These are phyloP conservation scores for Budorcas taxicolor DNA, from an alignment of 2,113 vertebrate species.

Conservation along the genomic window DNA sequence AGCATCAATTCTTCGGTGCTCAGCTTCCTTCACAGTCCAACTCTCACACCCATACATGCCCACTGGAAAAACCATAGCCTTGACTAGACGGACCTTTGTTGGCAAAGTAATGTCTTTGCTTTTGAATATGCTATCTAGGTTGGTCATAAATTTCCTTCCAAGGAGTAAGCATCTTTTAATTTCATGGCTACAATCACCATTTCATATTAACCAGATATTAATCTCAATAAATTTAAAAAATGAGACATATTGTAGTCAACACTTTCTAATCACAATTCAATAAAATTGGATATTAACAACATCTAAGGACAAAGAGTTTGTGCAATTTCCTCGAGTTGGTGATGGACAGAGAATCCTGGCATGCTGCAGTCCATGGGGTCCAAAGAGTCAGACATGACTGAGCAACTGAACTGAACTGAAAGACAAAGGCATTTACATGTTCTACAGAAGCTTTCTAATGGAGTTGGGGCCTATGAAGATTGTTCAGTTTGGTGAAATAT, in stretches of 20 bases:
- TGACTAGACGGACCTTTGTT: too few species aligned
- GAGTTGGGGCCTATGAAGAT: background rate
- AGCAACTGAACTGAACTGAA: background rate
- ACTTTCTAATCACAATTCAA: background rate
- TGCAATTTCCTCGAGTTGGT: background rate
- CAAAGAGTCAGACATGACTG: background rate
- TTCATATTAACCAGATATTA: background rate
- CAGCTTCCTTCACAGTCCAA: too few species aligned
- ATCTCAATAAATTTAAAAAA: background rate
- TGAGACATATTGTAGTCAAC: background rate
- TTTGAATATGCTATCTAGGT: too few species aligned
- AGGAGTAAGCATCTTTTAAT: too few species aligned
- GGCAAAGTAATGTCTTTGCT: too few species aligned
- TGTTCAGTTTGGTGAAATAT: background rate
- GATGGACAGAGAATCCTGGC: background rate
- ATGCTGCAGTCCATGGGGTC: background rate
- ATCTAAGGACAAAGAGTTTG: background rate
- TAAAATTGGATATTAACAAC: background rate
- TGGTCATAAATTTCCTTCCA: too few species aligned
- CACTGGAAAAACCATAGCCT: too few species aligned
- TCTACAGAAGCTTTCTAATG: background rate
- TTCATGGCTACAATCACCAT: too few species aligned
- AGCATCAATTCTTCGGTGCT: fast-evolving
- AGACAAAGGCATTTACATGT: background rate
- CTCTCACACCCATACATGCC: too few species aligned